Percentiles rank a stretch among this genome's conserved stretches.
Conservation (phyloP, 2,797 vertebrate genomes). For the Trachops cirrhosus region DNA sequence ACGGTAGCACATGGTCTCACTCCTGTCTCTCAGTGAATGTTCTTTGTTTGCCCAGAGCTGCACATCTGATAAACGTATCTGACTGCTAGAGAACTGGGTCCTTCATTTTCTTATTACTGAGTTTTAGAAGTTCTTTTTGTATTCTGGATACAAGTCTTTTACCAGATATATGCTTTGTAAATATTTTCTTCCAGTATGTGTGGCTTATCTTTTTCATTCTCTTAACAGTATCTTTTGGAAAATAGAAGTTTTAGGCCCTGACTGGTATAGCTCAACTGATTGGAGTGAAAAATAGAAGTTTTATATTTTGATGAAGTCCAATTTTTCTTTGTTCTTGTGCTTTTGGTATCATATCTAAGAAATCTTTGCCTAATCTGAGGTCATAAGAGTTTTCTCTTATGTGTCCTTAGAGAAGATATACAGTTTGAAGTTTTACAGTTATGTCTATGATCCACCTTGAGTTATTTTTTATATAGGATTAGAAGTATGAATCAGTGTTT, state of each 20-base stretch:
- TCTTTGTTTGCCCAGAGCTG: neutral
- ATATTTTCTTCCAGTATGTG: neutral
- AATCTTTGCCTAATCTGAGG: neutral
- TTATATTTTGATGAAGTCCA: neutral
- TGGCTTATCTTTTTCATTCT: neutral
- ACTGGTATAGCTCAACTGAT: too few species aligned
- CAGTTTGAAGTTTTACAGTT: neutral
- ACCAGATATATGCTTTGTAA: neutral
- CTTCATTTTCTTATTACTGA: neutral
- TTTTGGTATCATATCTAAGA: neutral
- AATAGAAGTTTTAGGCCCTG: neutral
- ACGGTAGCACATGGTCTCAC: neutral
- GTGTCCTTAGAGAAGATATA: neutral
- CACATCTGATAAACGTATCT: neutral
- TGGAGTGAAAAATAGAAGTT: neutral
- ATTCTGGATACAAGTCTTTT: neutral
- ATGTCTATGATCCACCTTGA: neutral
- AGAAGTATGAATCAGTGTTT: neutral
- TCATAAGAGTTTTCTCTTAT: neutral
- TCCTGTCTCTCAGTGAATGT: neutral
- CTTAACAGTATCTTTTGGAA: neutral
- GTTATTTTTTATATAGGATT: neutral
- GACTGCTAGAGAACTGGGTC: neutral
- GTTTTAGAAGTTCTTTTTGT: neutral
- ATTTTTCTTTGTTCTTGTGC: neutral